Evolutionary conservation across 2,113 vertebrate species (phyloP), one percentile per base, ranked within the genome.

Genomic region (Sitta europaea): DNA sequence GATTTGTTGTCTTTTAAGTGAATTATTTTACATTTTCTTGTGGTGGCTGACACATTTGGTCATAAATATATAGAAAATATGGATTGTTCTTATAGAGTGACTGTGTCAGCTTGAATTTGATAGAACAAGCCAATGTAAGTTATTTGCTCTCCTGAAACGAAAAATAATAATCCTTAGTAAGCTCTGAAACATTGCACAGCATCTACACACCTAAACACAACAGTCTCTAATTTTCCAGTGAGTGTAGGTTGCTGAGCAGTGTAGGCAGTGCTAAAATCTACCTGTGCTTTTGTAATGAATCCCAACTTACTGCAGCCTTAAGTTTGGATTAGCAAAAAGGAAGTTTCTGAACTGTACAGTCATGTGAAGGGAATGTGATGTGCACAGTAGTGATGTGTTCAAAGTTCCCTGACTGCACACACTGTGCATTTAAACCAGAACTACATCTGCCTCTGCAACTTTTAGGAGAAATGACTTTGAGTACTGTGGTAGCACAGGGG

Each of bases 11-110:
- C 25, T 76, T 93, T 93, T 81, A 90, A 96, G 70, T 73, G 48
- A 96, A 95, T 91, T 96, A 76, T 66, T 96, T 96, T 57, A 87
- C 29, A 35, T 94, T 95, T 95, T 91, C 61, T 89, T 81, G 47
- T 63, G 42, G 31, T 70, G 14, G 27, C 67, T 88, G 58, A 95
- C 95, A 58, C 36, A 78, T 58, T 85, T 80, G 9, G 29, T 78
- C 82, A 33, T 53, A 94, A 94, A 94, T 80, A 68, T 47, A 66
- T 20, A 33, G 62, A 51, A 94, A 95, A 89, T 81, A 92, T 21
- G 67, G 73, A 76, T 29, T 25, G 79, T 84, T 18, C 76, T 92
- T 94, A 76, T 8, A 36, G 45, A 88, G 40, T 81, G 79, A 92
- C 57, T 74, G 38, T 87, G 54, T 92, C 79, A 88, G 72, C 50